Base-by-base conservation (phyloP, 92 coral and sea anemone genomes). In the Blastomussa wellsi region DNA sequence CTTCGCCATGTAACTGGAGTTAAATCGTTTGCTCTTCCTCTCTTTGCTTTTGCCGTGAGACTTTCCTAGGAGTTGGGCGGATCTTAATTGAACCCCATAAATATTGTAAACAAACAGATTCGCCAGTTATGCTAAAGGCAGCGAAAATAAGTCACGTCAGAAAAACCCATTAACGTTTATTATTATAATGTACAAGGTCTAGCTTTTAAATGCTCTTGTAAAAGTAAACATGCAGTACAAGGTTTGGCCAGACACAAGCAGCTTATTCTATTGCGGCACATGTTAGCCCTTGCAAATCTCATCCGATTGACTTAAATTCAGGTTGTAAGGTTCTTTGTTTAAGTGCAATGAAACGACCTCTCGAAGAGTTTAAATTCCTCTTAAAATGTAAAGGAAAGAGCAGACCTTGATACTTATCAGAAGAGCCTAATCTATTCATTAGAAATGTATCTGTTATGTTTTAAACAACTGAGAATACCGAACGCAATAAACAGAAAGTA, bases 261-360 rank as follows among this genome's bases (percentile, higher is more conserved):
- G 83, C 66, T 79, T 79, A 79, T 22, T 39, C 11, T 41, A 0
- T 62, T 3, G 52, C 66, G 39, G 32, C 29, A 49, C 51, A 79
- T 35, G 82, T 78, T 36, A 64, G 69, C 86, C 78, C 26, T 51
- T 38, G 38, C 65, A 39, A 37, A 83, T 59, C 80, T 83, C 65
- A 83, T 74, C 80, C 79, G 80, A 79, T 86, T 70, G 66, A 59
- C n/a, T 72, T 74, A 84, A 49, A 20, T 38, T 57, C 20, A 64
- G 75, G 37, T 84, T 71, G 60, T 42, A 8, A 71, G 51, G 80
- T 17, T 83, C 37, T 12, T 37, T 39, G 82, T 57, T 74, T 31
- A 17, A 70, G 75, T 35, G 75, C 26, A 59, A 29, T 62, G 64
- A 76, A 79, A 77, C 13, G 83, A 55, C 57, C 69, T 73, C 80